Evolutionary conservation across 1,140 invertebrate species (phyloP), one percentile per base, ranked within the genome.

Genomic region (Megalonaias nervosa): DNA sequence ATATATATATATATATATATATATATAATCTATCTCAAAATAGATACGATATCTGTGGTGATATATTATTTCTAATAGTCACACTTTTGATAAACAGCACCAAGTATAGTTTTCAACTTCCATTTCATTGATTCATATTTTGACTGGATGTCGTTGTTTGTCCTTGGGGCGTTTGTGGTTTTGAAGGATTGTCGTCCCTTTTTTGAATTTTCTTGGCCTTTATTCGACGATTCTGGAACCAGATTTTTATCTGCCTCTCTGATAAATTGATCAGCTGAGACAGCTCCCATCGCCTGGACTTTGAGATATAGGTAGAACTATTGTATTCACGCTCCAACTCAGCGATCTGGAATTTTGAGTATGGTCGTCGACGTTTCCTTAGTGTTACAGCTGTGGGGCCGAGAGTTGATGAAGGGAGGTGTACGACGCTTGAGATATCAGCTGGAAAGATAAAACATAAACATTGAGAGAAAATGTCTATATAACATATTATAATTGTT

Each of bases 151-250:
- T 3, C 26, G 26, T 31, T 31, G 26, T 31, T 31, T 31, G 26
- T 31, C 26, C 26, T 31, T 3, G 0, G 26, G 26, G 26, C 4
- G 26, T 31, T 31, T 31, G 26, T 31, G 26, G 26, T 31, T 31
- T 31, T 31, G 26, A 31, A 31, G 78, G 76, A 64, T 81, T 69
- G 55, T 87, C 88, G 67, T 89, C 86, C 68, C 85, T 67, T 80
- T 89, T 89, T 69, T 82, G 81, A 15, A 88, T 79, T 81, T 90
- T 90, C 79, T 99, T 99, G 95, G 97, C 99, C 90, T 99, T 99
- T 26, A 98, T 97, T 21, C 98, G 92, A 9, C 98, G 94, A 88
- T 99, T 99, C 93, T 99, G 98, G 89, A 99, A 99, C 98, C 98
- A 99, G 80, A 99, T 99, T 93, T 92, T 91, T 75, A 96, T 95